Percentiles rank a stretch among this genome's conserved stretches.
phyloP scores from a whole-genome alignment of 2,888 invertebrate genomes.

The Beris chalybata region DNA sequence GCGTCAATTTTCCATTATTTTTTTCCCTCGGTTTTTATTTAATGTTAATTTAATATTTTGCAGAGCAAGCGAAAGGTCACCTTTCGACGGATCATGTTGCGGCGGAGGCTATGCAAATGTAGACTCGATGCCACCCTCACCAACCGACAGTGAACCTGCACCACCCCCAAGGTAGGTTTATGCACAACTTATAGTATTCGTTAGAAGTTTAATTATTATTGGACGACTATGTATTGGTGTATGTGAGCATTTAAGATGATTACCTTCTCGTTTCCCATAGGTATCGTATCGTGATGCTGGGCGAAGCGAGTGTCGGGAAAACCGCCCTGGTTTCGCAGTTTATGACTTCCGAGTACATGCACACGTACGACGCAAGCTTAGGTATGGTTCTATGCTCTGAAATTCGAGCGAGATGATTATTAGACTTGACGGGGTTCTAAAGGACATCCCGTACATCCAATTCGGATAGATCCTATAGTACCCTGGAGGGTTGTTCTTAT shows the following conservation, averaged over 20 bases:
- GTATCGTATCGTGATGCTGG: conserved; percentile 81
- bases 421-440: too few species aligned
- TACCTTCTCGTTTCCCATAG: conserved; percentile 51
- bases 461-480: too few species aligned
- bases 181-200: conserved; percentile 8
- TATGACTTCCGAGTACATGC: conserved; percentile 95
- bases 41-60: conserved; percentile 36
- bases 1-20: too few species aligned
- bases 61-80: conserved; percentile 80
- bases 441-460: too few species aligned
- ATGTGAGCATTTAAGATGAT: background rate
- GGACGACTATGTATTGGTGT: background rate
- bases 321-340: conserved; percentile 89
- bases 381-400: conserved; percentile 60
- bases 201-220: background rate
- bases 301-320: conserved; percentile 87
- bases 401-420: too few species aligned
- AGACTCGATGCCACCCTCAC: conserved; percentile 73
- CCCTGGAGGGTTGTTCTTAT: too few species aligned
- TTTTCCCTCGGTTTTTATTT: too few species aligned
- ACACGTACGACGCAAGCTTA: conserved; percentile 88
- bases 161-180: conserved; percentile 51
- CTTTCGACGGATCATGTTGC: conserved; percentile 86
- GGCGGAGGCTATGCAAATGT: conserved; percentile 78
- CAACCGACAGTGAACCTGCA: conserved; percentile 69